Conservation (phyloP, 2,797 vertebrate genomes). For the Sandelia bainsii region DNA sequence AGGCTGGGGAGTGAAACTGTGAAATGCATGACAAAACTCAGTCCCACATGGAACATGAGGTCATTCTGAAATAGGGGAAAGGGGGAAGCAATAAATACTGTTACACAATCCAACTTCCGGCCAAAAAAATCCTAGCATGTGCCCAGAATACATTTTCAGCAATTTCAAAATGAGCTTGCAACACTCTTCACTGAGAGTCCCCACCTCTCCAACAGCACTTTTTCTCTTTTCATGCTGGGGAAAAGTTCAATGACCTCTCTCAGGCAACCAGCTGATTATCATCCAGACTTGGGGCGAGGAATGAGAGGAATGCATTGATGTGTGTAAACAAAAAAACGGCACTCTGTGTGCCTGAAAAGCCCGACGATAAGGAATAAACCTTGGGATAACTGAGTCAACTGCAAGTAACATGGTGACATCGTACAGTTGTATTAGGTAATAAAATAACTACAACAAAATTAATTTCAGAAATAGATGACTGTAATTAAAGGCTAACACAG, state of each 20-base stretch:
- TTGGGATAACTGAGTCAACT: constrained; percentile 53
- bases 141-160: not conserved
- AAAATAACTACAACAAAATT: constrained; percentile 30
- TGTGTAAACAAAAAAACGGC: constrained; percentile 91
- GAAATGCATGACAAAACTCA: constrained; percentile 59
- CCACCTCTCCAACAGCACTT: too few relatives aligned
- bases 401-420: constrained; percentile 22
- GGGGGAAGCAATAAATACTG: constrained; percentile 25
- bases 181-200: not conserved
- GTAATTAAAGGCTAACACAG: constrained; percentile 12
- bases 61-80: constrained; percentile 43
- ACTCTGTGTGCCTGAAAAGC: constrained; percentile 86
- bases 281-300: constrained; percentile 87
- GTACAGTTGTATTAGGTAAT: constrained; percentile 51
- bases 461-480: constrained; percentile 12
- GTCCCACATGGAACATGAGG: constrained; percentile 52
- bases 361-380: constrained; percentile 65
- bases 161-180: constrained; percentile 17
- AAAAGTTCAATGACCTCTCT: constrained; percentile 92
- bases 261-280: constrained; percentile 95
- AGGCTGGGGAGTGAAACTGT: constrained; percentile 30
- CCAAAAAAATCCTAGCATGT: not conserved
- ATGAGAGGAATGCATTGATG: constrained; percentile 97
- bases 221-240: constrained; percentile 74
- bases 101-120: constrained; percentile 45